Evolutionary conservation across 2,888 invertebrate species (phyloP).

Genomic region (Urechis unicinctus): DNA sequence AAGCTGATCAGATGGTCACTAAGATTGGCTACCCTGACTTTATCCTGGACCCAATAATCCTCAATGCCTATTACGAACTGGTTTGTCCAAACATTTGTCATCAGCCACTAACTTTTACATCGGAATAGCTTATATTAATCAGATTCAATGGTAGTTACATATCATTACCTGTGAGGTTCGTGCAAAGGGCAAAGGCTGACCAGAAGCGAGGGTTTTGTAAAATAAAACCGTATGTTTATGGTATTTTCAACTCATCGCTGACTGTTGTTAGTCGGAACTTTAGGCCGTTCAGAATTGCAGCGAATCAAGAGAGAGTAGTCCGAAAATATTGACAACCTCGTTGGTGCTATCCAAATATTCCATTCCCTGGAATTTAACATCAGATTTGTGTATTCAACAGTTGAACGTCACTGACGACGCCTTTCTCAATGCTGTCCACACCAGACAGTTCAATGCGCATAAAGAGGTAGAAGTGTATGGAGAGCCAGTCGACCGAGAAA

Average conservation of each 20-base stretch:
- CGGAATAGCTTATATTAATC: background rate
- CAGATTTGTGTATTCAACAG: too few relatives aligned
- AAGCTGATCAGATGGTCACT: slow-evolving; percentile 27
- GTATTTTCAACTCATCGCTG: too few relatives aligned
- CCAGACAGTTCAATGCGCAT: background rate
- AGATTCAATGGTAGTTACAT: background rate
- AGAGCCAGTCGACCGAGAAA: background rate
- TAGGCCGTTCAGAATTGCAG: too few relatives aligned
- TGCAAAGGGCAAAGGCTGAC: too few relatives aligned
- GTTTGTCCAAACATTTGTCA: slow-evolving; percentile 14
- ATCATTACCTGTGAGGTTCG: too few relatives aligned
- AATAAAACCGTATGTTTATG: too few relatives aligned
- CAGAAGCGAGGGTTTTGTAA: too few relatives aligned
- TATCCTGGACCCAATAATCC: slow-evolving; percentile 23
- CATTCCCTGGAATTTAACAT: too few relatives aligned
- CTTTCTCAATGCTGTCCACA: background rate
- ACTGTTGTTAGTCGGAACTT: too few relatives aligned
- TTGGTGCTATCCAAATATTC: too few relatives aligned
- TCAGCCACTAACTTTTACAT: background rate
- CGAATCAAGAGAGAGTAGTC: too few relatives aligned
- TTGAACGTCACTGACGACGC: background rate
- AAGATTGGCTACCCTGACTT: slow-evolving; percentile 42
- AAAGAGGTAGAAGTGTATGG: background rate
- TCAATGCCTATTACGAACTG: slow-evolving; percentile 35
- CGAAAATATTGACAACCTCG: too few relatives aligned